phyloP scores from a whole-genome alignment of 2,797 vertebrate species.

The Lutjanus campechanus region DNA sequence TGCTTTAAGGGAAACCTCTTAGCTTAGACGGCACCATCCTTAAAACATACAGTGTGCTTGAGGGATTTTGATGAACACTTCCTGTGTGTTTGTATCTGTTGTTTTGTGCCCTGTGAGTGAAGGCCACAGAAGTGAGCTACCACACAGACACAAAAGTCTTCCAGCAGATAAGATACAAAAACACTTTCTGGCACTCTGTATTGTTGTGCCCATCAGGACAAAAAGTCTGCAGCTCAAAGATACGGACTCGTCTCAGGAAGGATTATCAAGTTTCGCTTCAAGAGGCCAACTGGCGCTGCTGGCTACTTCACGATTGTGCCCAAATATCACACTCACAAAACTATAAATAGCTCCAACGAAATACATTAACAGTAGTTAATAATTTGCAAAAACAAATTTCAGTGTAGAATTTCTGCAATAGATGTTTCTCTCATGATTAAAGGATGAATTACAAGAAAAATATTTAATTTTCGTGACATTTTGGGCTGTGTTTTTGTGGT shows the following conservation, averaged over 20 bases:
- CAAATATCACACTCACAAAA: neutral
- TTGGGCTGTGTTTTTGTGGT: neutral
- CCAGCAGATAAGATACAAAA: conserved; percentile 63
- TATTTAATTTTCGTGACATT: too few species aligned
- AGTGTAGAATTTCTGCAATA: neutral
- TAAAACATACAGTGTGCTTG: too few species aligned
- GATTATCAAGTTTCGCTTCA: conserved; percentile 1
- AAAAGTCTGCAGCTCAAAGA: conserved; percentile 36
- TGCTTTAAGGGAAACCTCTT: neutral
- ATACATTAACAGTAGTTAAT: neutral
- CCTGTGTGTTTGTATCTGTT: conserved; percentile 16
- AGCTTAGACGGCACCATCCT: too few species aligned
- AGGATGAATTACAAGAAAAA: too few species aligned
- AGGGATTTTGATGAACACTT: neutral
- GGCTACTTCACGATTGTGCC: neutral
- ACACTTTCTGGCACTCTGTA: neutral
- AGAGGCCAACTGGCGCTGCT: neutral
- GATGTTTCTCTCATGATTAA: neutral
- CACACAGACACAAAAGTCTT: conserved; percentile 52
- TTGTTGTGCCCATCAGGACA: neutral
- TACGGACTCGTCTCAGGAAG: conserved; percentile 12
- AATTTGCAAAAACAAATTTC: too few species aligned
- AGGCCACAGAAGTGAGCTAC: conserved; percentile 28
- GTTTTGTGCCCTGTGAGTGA: conserved; percentile 5
- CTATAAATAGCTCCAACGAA: neutral